Conservation (phyloP, 1,140 invertebrate genomes). For the Habropoda laboriosa region DNA sequence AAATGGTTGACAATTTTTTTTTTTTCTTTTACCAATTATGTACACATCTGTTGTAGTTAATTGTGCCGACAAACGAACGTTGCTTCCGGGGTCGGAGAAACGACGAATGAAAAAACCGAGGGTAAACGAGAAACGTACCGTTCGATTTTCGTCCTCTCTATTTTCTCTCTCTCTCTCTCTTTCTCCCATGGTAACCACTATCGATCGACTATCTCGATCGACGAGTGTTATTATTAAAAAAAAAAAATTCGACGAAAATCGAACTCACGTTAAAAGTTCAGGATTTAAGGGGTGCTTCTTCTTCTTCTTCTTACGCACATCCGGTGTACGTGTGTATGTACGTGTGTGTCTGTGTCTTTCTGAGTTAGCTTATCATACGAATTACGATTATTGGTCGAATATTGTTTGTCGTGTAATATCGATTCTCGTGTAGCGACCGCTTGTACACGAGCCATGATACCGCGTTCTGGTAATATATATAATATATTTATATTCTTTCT, state of each 20-base stretch:
- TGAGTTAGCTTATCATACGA: constrained; percentile 46
- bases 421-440: constrained; percentile 1
- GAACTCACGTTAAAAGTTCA: constrained; percentile 31
- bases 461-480: background rate
- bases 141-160: constrained; percentile 9
- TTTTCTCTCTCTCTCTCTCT: too few species aligned
- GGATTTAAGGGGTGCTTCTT: constrained; percentile 7
- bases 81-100: background rate
- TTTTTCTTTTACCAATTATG: constrained; percentile 57
- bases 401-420: constrained; percentile 52
- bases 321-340: background rate
- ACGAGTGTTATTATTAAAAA: too few species aligned
- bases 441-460: constrained; percentile 11
- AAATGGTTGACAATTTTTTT: too few species aligned
- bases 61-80: constrained; percentile 65
- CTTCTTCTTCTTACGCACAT: background rate
- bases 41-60: constrained; percentile 65
- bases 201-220: constrained; percentile 4
- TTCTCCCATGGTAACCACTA: constrained; percentile 37
- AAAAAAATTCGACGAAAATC: constrained; percentile 35
- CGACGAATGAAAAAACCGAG: constrained; percentile 1
- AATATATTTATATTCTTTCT: constrained; percentile 5
- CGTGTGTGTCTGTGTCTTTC: background rate
- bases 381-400: constrained; percentile 70
- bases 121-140: constrained; percentile 53